Conservation (phyloP, 2,888 invertebrate species). For the Linnaemya tessellans region DNA sequence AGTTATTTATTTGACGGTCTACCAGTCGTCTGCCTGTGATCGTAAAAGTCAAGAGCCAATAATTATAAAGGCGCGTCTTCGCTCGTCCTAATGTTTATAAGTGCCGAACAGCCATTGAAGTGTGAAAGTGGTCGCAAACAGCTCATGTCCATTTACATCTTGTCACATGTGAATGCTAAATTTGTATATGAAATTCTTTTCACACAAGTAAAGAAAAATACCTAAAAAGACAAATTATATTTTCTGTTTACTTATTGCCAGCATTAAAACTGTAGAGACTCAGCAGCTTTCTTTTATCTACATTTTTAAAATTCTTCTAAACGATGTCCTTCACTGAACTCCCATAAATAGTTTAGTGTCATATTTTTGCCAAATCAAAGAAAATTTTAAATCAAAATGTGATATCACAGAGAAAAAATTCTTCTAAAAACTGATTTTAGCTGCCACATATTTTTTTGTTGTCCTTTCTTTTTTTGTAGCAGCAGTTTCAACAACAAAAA, state of each 20-base stretch:
- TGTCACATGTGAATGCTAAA: too few relatives aligned
- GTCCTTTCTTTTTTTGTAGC: neutral
- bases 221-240: conserved; percentile 3
- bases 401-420: conserved; percentile 39
- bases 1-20: too few relatives aligned
- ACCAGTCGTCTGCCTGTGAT: too few relatives aligned
- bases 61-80: too few relatives aligned
- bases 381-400: conserved; percentile 32
- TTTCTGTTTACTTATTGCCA: neutral
- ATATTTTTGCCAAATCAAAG: conserved; percentile 23
- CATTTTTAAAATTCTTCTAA: conserved; percentile 9
- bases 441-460: conserved; percentile 34
- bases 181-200: neutral
- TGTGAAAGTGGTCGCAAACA: too few relatives aligned
- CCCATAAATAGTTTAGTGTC: conserved; percentile 22
- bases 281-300: neutral
- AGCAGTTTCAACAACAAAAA: conserved; percentile 40
- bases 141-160: too few relatives aligned
- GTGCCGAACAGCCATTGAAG: too few relatives aligned
- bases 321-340: conserved; percentile 15
- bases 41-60: too few relatives aligned
- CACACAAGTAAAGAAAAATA: neutral
- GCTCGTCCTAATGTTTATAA: too few relatives aligned
- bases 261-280: neutral
- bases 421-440: conserved; percentile 51